Percentiles rank a stretch among this genome's conserved stretches.
Conservation (phyloP, 2,113 vertebrate genomes). For the Stegostoma tigrinum region DNA sequence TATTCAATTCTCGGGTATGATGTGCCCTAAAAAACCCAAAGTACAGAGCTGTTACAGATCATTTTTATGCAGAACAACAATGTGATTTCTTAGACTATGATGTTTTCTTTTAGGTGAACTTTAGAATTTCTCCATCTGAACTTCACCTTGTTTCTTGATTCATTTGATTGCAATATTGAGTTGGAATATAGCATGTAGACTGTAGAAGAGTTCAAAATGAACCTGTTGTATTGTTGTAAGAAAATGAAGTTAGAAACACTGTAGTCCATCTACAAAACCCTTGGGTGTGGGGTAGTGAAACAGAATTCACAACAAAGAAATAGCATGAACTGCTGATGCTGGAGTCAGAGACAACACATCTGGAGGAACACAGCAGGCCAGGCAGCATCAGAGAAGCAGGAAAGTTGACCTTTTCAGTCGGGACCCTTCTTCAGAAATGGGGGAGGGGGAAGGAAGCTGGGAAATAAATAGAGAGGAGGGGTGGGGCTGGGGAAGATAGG, state of each 20-base stretch:
- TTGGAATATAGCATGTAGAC: neutral
- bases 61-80: neutral
- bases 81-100: neutral
- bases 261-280: neutral
- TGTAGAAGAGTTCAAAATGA: neutral
- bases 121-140: neutral
- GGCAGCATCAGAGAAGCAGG: too few relatives aligned
- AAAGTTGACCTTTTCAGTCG: too few relatives aligned
- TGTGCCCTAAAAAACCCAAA: neutral
- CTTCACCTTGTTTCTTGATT: neutral
- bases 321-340: too few relatives aligned
- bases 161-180: neutral
- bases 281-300: neutral
- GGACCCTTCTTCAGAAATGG: too few relatives aligned
- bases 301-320: neutral
- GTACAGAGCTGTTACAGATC: neutral
- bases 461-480: too few relatives aligned
- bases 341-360: too few relatives aligned
- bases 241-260: neutral
- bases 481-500: too few relatives aligned
- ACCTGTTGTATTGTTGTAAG: neutral
- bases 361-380: too few relatives aligned
- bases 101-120: neutral
- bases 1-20: neutral
- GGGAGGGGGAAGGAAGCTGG: too few relatives aligned